Evolutionary conservation across 2,888 invertebrate species (phyloP).

Genomic region (Drosophila algonquin): DNA sequence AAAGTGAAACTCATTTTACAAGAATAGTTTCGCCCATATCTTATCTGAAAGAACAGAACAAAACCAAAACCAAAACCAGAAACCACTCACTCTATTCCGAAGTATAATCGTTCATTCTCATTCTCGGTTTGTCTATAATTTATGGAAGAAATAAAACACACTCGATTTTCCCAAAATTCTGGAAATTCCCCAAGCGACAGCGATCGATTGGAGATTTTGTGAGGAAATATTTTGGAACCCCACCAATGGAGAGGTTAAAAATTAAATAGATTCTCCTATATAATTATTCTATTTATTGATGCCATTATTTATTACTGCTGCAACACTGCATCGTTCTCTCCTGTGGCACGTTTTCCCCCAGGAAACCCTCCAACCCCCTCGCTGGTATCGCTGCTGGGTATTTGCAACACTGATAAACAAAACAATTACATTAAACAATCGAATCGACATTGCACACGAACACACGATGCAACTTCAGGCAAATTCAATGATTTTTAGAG

Average conservation of each 20-base stretch:
- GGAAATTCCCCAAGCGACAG: not conserved
- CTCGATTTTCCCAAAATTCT: not conserved
- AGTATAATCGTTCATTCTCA: too few relatives aligned
- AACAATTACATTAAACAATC: slow-evolving; percentile 65
- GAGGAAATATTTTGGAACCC: not conserved
- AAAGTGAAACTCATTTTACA: slow-evolving; percentile 7
- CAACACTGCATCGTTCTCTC: not conserved
- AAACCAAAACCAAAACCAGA: too few relatives aligned
- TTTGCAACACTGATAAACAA: slow-evolving; percentile 57
- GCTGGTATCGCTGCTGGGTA: slow-evolving; percentile 25
- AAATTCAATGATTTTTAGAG: slow-evolving; percentile 68
- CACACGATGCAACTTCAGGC: slow-evolving; percentile 15
- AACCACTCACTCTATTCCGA: too few relatives aligned
- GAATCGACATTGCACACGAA: slow-evolving; percentile 31
- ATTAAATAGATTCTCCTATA: slow-evolving; percentile 19
- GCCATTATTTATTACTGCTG: slow-evolving; percentile 46
- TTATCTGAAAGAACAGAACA: not conserved
- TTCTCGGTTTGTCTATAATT: too few relatives aligned
- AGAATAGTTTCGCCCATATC: slow-evolving; percentile 1
- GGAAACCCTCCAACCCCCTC: slow-evolving; percentile 11
- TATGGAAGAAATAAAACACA: too few relatives aligned
- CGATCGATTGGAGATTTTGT: not conserved
- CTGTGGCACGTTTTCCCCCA: not conserved
- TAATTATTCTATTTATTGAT: slow-evolving; percentile 37
- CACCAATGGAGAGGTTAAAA: not conserved